Percentiles rank a stretch among this genome's conserved stretches.
Evolutionary conservation across 2,113 vertebrate genomes (phyloP).

Genomic region (Pogona vitticeps): DNA sequence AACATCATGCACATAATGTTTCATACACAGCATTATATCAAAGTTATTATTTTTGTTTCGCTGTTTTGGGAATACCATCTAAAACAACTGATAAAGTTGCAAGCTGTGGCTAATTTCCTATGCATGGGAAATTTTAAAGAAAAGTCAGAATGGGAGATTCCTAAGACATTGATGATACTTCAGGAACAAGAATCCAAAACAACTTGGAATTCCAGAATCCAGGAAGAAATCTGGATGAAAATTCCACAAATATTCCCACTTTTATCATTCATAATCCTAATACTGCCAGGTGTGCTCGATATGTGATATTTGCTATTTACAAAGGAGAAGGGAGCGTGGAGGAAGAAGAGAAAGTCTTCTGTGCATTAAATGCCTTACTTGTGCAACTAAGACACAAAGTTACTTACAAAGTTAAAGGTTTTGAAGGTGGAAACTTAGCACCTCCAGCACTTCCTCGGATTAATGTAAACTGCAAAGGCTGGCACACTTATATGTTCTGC

Average conservation of each 20-base stretch:
- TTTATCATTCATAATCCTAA: background rate
- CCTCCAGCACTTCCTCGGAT: background rate
- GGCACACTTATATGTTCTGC: background rate
- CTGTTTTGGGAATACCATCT: background rate
- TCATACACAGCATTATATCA: background rate
- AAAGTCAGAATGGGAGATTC: background rate
- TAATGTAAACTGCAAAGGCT: background rate
- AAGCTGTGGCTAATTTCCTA: background rate
- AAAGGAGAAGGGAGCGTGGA: background rate
- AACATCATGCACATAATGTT: background rate
- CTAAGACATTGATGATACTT: background rate
- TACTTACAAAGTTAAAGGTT: background rate
- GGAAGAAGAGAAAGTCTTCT: background rate
- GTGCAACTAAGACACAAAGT: background rate
- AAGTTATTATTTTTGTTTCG: background rate
- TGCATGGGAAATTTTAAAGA: background rate
- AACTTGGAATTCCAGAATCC: background rate
- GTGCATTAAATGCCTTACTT: background rate
- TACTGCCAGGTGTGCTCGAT: background rate
- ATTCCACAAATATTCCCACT: background rate
- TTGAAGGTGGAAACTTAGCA: background rate
- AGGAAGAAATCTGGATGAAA: background rate
- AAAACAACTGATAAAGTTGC: background rate
- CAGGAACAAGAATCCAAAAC: background rate
- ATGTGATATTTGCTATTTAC: background rate